Evolutionary conservation across 2,113 vertebrate species (phyloP).

Genomic region (Periophthalmus modestus): DNA sequence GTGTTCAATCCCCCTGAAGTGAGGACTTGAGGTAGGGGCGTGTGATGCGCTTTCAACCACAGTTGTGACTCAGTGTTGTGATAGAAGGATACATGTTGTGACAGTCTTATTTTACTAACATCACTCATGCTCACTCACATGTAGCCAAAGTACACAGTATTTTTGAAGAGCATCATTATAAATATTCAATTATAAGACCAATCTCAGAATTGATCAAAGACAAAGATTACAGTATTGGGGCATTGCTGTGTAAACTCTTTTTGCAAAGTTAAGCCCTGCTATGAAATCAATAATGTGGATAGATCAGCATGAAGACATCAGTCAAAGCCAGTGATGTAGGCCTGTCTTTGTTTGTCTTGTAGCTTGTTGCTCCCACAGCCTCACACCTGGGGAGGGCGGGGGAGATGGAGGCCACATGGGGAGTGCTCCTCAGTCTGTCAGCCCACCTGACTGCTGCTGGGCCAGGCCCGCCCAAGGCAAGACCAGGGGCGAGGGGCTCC

Average conservation of each 20-base stretch:
- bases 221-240: too few relatives aligned
- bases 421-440: slow-evolving; percentile 74
- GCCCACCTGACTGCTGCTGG: slow-evolving; percentile 77
- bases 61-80: not conserved
- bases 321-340: slow-evolving; percentile 31
- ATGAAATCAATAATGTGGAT: not conserved
- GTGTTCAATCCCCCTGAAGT: not conserved
- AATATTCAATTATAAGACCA: too few relatives aligned
- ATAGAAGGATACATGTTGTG: not conserved
- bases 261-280: not conserved
- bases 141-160: too few relatives aligned
- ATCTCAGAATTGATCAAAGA: too few relatives aligned
- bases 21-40: not conserved
- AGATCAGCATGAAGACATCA: slow-evolving; percentile 10
- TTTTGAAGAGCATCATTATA: too few relatives aligned
- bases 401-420: slow-evolving; percentile 61
- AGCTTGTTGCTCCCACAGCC: slow-evolving; percentile 68
- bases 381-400: slow-evolving; percentile 60
- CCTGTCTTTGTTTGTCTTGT: slow-evolving; percentile 57
- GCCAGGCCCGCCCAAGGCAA: slow-evolving; percentile 82
- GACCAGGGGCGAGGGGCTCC: slow-evolving; percentile 81
- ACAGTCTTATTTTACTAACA: not conserved
- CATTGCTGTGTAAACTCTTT: too few relatives aligned
- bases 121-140: not conserved
- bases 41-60: not conserved